Evolutionary conservation across 2,797 vertebrate genomes (phyloP), one percentile per base, ranked within the genome.

Genomic region (Gymnocypris eckloni): DNA sequence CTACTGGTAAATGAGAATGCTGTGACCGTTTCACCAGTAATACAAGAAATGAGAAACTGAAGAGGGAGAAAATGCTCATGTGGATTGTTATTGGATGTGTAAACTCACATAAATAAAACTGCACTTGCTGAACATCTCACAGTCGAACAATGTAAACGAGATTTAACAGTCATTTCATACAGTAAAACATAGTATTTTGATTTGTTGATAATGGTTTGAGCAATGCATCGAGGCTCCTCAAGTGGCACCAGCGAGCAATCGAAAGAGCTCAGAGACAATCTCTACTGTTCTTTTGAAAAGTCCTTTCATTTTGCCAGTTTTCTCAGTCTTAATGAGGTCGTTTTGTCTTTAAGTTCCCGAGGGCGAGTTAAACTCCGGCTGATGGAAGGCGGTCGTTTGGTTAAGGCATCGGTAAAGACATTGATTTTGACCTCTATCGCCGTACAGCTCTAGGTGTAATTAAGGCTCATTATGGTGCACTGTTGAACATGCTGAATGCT

Each of bases 21-120:
- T 56, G 67, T 61, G 83, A 72, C 77, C 18, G 41, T 85, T 85
- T 79, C 83, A 79, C 77, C 67, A 85, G 83, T 64, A 85, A 85
- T 85, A 80, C 72, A 85, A 80, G 2, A 80, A 85, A 79, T 61
- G 54, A 79, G 41, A 64, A 79, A 48, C 50, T 59, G 83, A 79
- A 64, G 43, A 11, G 41, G 50, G 52, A 48, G 54, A 64, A 85
- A 80, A 71, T 50, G 66, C 67, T 43, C 33, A 11, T 61, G 77
- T 50, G 52, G 28, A 72, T 85, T 77, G 28, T 69, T 77, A 78
- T 70, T 71, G 66, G 59, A 70, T 39, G 37, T 59, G 66, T 82
- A 70, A 73, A 85, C 83, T 50, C 43, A 43, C 22, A 76, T 45
- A 77, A 86, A 86, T 45, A 85, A 76, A 81, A 70, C 18, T 6